Evolutionary conservation across 2,888 invertebrate species (phyloP), one percentile per base, ranked within the genome.

Genomic region (Calliphora vomitoria): DNA sequence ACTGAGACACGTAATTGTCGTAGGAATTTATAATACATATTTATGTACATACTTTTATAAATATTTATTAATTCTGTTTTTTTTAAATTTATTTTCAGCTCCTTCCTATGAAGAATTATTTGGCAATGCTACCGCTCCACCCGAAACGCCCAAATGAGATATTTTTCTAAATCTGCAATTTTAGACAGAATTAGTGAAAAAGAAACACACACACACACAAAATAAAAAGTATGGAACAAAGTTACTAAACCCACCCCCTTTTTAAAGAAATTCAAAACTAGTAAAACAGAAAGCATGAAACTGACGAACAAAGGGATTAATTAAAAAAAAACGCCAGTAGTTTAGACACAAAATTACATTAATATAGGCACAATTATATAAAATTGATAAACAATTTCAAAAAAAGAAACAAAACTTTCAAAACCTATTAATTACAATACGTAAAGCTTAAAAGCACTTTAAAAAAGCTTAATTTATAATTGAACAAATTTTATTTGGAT

Each of bases 21-120:
- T 25, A 25, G 25, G 1, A 25, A 25, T 25, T 25, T 25, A 2
- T 25, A 2, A 25, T 25, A 25, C n/a, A n/a, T n/a, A n/a, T n/a
- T n/a, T n/a, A n/a, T n/a, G n/a, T n/a, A n/a, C n/a, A n/a, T n/a
- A n/a, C n/a, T n/a, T n/a, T 50, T 50, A 3, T n/a, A 25, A 38
- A 31, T 15, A 31, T 64, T 31, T 25, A 1, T 15, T 66, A 60
- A 66, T 66, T 74, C 47, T 44, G n/a, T 10, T 20, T 31, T 62
- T 0, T 64, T 55, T 74, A 79, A 1, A 25, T 60, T 75, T 72
- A 6, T 53, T 89, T 89, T 15, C 86, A 93, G 93, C 93, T 50
- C 93, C 93, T 66, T 93, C 94, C 5, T 94, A 94, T 82, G 93
- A 93, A 31, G 94, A 94, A 89, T 90, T 94, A 25, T 94, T 93